Conservation (phyloP, 2,888 invertebrate genomes). For the Ethmia dodecea region DNA sequence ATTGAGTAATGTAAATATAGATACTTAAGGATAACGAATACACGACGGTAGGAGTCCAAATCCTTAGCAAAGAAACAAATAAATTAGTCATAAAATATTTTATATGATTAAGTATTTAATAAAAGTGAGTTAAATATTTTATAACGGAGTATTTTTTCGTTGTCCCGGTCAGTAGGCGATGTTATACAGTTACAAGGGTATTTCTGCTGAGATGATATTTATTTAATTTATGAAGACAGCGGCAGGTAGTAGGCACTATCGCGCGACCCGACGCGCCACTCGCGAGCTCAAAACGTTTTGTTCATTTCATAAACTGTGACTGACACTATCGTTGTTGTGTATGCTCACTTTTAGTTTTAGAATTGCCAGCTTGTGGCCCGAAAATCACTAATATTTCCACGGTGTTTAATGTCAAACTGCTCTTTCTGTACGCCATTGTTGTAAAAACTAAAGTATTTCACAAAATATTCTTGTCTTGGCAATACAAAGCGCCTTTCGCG, state of each 20-base stretch:
- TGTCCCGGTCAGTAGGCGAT: slow-evolving; percentile 49
- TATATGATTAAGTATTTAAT: slow-evolving; percentile 71
- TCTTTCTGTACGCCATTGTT: too few relatives aligned
- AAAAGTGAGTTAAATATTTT: slow-evolving; percentile 71
- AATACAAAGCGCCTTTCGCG: too few relatives aligned
- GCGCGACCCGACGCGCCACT: slow-evolving; percentile 8
- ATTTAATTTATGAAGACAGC: slow-evolving; percentile 32
- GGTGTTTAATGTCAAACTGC: too few relatives aligned
- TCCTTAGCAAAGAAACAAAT: slow-evolving; percentile 44
- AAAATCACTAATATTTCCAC: too few relatives aligned
- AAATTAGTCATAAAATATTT: slow-evolving; percentile 66
- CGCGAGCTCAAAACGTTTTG: slow-evolving; percentile 17
- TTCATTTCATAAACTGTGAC: slow-evolving; percentile 23
- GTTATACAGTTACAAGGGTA: slow-evolving; percentile 18
- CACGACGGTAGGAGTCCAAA: slow-evolving; percentile 31
- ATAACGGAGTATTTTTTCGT: slow-evolving; percentile 56
- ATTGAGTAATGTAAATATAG: slow-evolving; percentile 9
- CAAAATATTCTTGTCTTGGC: too few relatives aligned
- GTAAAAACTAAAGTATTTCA: too few relatives aligned
- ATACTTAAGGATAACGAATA: slow-evolving; percentile 4
- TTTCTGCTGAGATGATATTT: slow-evolving; percentile 23
- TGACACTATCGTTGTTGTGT: slow-evolving; percentile 30
- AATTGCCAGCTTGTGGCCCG: too few relatives aligned
- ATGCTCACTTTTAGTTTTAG: slow-evolving; percentile 15
- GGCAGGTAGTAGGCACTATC: slow-evolving; percentile 11